Percentiles rank a stretch among this genome's conserved stretches.
Evolutionary conservation across 2,797 vertebrate species (phyloP).

Genomic region (Garrulus glandarius): DNA sequence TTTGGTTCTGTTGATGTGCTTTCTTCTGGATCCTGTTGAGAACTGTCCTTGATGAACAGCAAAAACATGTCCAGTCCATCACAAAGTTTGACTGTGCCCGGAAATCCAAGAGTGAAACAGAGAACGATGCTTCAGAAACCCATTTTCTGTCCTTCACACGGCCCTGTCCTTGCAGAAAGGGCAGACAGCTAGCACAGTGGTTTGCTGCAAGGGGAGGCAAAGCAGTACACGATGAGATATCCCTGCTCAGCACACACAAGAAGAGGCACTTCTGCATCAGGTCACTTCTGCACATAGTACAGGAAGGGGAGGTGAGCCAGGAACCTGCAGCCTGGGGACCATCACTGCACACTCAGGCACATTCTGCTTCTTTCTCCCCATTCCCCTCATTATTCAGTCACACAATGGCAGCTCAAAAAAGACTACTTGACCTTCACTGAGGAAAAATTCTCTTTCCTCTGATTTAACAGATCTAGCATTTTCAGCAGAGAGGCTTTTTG

Average conservation of each 20-base stretch:
- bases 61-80: not conserved
- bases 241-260: rapidly evolving
- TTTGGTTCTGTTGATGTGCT: not conserved
- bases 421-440: not conserved
- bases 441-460: not conserved
- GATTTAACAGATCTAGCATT: not conserved
- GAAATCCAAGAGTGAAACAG: not conserved
- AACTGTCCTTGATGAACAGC: not conserved
- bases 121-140: not conserved
- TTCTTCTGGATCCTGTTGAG: not conserved
- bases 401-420: not conserved
- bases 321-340: not conserved
- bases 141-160: not conserved
- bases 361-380: not conserved
- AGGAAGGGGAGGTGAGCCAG: not conserved
- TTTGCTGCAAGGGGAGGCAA: not conserved
- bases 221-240: not conserved
- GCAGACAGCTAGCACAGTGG: not conserved
- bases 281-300: rapidly evolving
- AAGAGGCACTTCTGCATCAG: not conserved
- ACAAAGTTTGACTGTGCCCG: not conserved
- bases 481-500: not conserved
- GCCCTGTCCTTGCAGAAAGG: not conserved
- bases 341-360: not conserved
- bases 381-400: not conserved